Base-by-base conservation (phyloP, 2,113 vertebrate genomes). In the Bungarus multicinctus region DNA sequence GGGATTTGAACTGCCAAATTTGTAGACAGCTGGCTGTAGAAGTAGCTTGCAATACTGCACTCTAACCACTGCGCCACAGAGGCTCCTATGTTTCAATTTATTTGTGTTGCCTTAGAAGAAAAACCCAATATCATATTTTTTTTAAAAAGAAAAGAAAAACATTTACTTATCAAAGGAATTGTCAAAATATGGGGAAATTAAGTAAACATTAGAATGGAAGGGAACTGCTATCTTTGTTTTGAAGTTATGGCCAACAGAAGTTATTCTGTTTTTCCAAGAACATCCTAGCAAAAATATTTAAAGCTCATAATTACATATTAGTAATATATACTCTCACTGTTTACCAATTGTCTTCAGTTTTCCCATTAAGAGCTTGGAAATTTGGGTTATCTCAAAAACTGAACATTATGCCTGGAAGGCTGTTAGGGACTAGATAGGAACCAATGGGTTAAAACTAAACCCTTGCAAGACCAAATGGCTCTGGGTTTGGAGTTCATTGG, bases 241-340 rank as follows among this genome's bases (percentile, higher is more conserved):
- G 96, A 96, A 97, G 96, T 97, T 94, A 94, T 96, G 97, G 97
- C 97, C 97, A 96, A 97, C 97, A 97, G 97, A 97, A 94, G 94
- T 98, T 98, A 98, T 97, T 97, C 96, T 97, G 88, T 95, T 97
- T 96, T 96, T 94, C 96, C 20, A n/a, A 96, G 97, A 97, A 94
- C 95, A 93, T 97, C 96, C 96, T 97, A 90, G 96, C 96, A 97
- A 97, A 97, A 98, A 97, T 97, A 98, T 98, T 45, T 98, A 98
- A 96, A 97, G 96, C 97, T 98, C 97, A 98, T 97, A 97, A n/a
- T 95, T 97, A 98, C 97, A 69, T 74, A 74, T 34, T 74, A 97
- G 95, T 94, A 94, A 93, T 97, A 97, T 98, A 98, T 98, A 97
- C 96, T 98, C 95, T 93, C 94, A 60, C 91, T 94, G 95, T 96